Percentiles rank a stretch among this genome's conserved stretches.
These are phyloP conservation scores for Drosophila antonietae DNA, from an alignment of 2,888 invertebrate genomes.

Conservation along the genomic window DNA sequence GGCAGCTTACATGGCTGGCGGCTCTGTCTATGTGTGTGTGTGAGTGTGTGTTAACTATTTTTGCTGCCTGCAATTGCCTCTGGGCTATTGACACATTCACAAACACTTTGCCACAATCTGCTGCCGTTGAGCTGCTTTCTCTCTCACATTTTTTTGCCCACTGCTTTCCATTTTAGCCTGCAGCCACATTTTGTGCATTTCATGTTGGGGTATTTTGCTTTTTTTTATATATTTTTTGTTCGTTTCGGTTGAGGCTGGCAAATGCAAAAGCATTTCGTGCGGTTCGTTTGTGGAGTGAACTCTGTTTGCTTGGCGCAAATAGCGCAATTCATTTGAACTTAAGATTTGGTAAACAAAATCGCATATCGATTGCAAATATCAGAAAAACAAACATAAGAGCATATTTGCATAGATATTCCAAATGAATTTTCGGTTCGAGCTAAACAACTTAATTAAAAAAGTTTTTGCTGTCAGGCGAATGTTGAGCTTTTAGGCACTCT, in stretches of 20 bases:
- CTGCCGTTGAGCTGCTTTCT: conserved; percentile 14
- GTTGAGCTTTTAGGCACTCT: neutral
- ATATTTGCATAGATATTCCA: neutral
- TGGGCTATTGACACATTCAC: conserved; percentile 70
- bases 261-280: conserved; percentile 49
- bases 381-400: neutral
- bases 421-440: conserved; percentile 10
- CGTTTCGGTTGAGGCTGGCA: conserved; percentile 3
- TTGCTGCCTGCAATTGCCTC: conserved; percentile 61
- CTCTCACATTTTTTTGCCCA: neutral
- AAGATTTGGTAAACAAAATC: conserved; percentile 36
- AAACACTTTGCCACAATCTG: conserved; percentile 72
- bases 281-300: conserved; percentile 38
- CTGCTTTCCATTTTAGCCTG: conserved; percentile 15
- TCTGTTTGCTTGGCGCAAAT: conserved; percentile 53
- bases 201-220: conserved; percentile 28
- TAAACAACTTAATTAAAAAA: neutral
- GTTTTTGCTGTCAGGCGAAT: neutral
- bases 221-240: conserved; percentile 4
- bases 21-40: conserved; percentile 21
- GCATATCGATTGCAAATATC: conserved; percentile 14
- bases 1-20: conserved; percentile 19
- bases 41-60: conserved; percentile 49
- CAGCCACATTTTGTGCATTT: conserved; percentile 50
- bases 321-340: conserved; percentile 55